Evolutionary conservation across 2,113 vertebrate genomes (phyloP).

Genomic region (Etheostoma cragini): DNA sequence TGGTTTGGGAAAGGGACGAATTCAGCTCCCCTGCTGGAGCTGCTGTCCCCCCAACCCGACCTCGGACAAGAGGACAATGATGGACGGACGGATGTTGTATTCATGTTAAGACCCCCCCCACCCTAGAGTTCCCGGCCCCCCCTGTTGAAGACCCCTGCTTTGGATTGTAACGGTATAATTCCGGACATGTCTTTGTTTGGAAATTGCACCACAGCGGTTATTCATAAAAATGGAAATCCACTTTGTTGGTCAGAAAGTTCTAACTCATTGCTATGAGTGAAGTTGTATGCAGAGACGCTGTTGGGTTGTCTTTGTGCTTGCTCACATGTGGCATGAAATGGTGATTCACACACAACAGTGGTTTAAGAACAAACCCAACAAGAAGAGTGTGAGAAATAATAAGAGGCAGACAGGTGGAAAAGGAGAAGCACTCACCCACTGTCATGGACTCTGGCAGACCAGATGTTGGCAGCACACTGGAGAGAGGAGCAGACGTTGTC

Average conservation of each 20-base stretch:
- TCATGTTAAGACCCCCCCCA: no score
- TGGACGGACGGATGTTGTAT: no score
- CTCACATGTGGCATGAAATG: background rate
- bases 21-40: no score
- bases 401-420: background rate
- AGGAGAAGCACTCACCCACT: constrained; percentile 87
- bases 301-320: background rate
- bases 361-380: constrained; percentile 18
- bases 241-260: background rate
- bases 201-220: background rate
- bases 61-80: no score
- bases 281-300: background rate
- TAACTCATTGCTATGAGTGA: background rate
- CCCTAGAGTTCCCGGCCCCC: no score
- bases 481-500: constrained; percentile 76
- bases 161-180: no score
- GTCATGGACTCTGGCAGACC: constrained; percentile 94
- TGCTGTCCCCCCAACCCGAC: no score
- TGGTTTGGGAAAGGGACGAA: no score
- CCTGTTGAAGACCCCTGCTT: no score
- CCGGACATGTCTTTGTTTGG: background rate
- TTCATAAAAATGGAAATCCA: background rate
- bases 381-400: background rate
- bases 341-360: constrained; percentile 44
- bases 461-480: constrained; percentile 81